Base-by-base conservation (phyloP, 2,888 invertebrate species). In the Agriopis marginaria region DNA sequence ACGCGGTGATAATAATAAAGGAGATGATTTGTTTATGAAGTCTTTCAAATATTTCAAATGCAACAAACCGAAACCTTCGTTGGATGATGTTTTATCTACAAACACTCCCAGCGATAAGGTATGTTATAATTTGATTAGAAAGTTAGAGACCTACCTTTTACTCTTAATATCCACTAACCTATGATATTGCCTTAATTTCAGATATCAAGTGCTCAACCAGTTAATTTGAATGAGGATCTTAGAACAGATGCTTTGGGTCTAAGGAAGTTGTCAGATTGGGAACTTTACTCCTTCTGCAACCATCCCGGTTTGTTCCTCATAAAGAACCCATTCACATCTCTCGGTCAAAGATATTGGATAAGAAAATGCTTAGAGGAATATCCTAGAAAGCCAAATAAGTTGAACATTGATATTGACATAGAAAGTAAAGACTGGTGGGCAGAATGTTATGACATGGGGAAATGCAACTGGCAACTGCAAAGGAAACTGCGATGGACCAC, bases 401-500 rank as follows among this genome's bases (percentile, higher is more conserved):
- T 95, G 47, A 97, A 97, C 88, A 94, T 97, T 76, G 96, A 97
- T 84, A 90, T 86, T 73, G 94, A 94, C 74, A 74, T 80, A 5
- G 65, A 79, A 73, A 67, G 86, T 61, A 89, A 94, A 81, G 91
- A 95, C 75, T 95, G 96, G 97, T 96, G 97, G 97, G 92, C 95
- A 75, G 89, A 92, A 74, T 95, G 95, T 83, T 88, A 92, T 84
- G 81, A 83, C 90, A 90, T 87, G 83, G 86, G 82, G 42, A 74
- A 86, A 78, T 77, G 89, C 87, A 77, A 93, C 81, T 81, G 88
- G 81, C 78, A 84, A 76, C 71, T 94, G 77, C 81, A 86, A 70
- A 93, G 90, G 71, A 93, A 94, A 70, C 88, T 99, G 78, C 94
- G 99, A 79, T 99, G 99, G 99, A 96, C 97, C 0, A 99, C 99